A percentile compares a stretch with the other conserved stretches of the same genome.
phyloP scores from a whole-genome alignment of 2,797 vertebrate genomes.

The Protonibea diacanthus region DNA sequence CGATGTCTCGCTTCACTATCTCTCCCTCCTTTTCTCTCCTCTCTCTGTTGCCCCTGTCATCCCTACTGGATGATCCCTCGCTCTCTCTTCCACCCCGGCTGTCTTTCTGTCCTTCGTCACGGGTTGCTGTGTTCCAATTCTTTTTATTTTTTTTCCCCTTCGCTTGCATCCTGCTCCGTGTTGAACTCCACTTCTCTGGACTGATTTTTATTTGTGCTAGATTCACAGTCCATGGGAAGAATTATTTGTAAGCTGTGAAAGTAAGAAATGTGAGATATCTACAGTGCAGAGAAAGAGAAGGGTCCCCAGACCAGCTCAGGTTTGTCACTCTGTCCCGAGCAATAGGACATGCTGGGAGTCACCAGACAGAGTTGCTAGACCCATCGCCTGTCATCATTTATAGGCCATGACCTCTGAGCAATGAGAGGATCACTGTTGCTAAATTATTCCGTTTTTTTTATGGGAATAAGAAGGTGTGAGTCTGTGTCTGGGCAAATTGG shows the following conservation, averaged over 20 bases:
- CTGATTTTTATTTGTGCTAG: slow-evolving; percentile 61
- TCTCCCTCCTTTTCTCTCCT: slow-evolving; percentile 73
- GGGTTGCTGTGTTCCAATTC: slow-evolving; percentile 75
- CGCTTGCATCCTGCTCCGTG: slow-evolving; percentile 50
- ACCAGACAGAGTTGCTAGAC: slow-evolving; percentile 43
- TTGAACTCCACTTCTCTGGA: slow-evolving; percentile 59
- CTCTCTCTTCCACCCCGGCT: slow-evolving; percentile 77
- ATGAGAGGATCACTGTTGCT: slow-evolving; percentile 40
- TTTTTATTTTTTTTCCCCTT: slow-evolving; percentile 18
- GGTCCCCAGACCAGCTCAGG: slow-evolving; percentile 27
- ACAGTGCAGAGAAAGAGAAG: background rate
- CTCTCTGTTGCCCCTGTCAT: slow-evolving; percentile 84
- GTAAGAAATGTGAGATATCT: slow-evolving; percentile 25
- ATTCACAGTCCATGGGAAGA: slow-evolving; percentile 43
- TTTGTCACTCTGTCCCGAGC: slow-evolving; percentile 26
- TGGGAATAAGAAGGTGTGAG: slow-evolving; percentile 9
- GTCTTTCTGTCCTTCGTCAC: slow-evolving; percentile 84
- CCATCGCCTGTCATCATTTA: slow-evolving; percentile 63
- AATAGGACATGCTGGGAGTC: slow-evolving; percentile 27
- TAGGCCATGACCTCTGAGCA: slow-evolving; percentile 60
- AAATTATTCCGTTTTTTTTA: slow-evolving; percentile 66
- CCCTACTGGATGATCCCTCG: slow-evolving; percentile 81
- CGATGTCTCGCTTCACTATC: slow-evolving; percentile 81
- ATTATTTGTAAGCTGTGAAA: slow-evolving; percentile 58
- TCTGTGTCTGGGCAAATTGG: slow-evolving; percentile 34